Evolutionary conservation across 2,888 invertebrate genomes (phyloP), one percentile per base, ranked within the genome.

Genomic region (Cheilosia vernalis): DNA sequence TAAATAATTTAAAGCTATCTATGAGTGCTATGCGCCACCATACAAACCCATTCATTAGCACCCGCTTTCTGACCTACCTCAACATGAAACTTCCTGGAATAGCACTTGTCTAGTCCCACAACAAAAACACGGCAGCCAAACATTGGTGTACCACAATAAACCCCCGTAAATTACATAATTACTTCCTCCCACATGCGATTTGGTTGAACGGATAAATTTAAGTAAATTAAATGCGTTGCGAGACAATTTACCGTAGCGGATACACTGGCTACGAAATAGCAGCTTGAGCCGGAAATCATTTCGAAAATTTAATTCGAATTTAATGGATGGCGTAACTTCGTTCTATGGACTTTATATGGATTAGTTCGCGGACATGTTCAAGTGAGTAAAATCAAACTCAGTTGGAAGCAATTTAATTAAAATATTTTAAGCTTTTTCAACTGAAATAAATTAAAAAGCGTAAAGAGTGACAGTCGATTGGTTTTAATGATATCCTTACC

Each of bases 201-300:
- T 13, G 17, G 47, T 47, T 19, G 17, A n/a, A 47, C 47, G 7
- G 17, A 7, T 9, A 19, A 6, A 9, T 47, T 19, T 47, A 47
- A 47, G 47, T 1, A 19, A 17, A 47, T 19, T 19, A 47, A 47
- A 19, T 17, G 47, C 17, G 47, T 9, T 47, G 17, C 19, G 9
- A 2, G 19, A 17, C 19, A 47, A 47, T 19, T 17, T 47, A 19
- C 3, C 9, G 9, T 9, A 17, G 6, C 47, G 47, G 7, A 17
- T 17, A 47, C 47, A 17, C 9, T 47, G 47, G 17, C 47, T 47
- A 9, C 17, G 2, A 9, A 19, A 7, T 47, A 17, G 19, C 47
- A 17, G 47, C 47, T 17, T 47, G 47, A 47, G 47, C 47, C 47
- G 47, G 47, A 47, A 47, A 47, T 17, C 17, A 44, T n/a, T 44